A percentile compares a stretch with the other conserved stretches of the same genome.
Conservation (phyloP, 2,113 vertebrate species). For the Mesitornis unicolor region DNA sequence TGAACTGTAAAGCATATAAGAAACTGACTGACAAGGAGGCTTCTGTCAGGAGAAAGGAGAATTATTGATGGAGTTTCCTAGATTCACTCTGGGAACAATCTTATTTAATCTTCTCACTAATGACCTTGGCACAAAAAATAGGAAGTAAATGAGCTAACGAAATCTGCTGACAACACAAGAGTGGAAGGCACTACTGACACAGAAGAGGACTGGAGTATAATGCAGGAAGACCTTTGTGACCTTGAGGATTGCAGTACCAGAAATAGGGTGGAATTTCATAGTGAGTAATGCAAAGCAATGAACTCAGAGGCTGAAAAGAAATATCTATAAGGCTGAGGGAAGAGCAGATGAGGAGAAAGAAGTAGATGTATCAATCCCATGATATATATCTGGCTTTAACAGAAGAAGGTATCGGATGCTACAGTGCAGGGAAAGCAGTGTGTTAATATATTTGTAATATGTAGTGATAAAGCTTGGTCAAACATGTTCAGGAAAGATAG, state of each 20-base stretch:
- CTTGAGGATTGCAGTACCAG: not conserved
- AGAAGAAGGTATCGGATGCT: not conserved
- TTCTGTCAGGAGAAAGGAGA: not conserved
- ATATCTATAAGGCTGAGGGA: not conserved
- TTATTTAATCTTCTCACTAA: slow-evolving; percentile 33
- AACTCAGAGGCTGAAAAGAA: not conserved
- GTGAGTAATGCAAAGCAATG: not conserved
- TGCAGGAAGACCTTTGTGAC: not conserved
- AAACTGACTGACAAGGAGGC: not conserved
- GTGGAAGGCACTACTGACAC: not conserved
- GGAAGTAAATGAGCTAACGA: not conserved
- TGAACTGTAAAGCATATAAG: not conserved
- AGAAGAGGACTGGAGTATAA: not conserved
- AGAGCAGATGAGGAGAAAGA: not conserved
- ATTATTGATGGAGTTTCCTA: not conserved
- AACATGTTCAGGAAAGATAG: not conserved
- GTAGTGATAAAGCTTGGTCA: not conserved
- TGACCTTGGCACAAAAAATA: not conserved
- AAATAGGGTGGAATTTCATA: not conserved
- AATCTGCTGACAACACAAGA: not conserved
- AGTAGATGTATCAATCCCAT: not conserved
- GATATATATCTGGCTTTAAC: not conserved
- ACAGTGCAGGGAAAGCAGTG: not conserved
- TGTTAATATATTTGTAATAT: not conserved
- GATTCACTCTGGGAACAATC: not conserved